These are phyloP conservation scores for Phoxinus phoxinus DNA, from an alignment of 2,113 vertebrate genomes.

Conservation along the genomic window DNA sequence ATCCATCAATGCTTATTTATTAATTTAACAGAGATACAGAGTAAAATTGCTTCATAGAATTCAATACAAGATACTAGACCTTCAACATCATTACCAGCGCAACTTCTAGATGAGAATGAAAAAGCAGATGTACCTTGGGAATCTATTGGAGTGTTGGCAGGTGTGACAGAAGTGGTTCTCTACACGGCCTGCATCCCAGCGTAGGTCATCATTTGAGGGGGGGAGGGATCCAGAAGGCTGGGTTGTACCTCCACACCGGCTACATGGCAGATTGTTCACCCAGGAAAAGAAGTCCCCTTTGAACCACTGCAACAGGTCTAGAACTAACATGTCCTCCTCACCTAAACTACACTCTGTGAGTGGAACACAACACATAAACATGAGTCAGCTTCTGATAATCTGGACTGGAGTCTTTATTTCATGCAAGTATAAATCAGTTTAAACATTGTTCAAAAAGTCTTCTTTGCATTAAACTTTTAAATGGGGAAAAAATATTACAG, in stretches of 20 bases:
- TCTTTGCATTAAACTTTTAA: neutral
- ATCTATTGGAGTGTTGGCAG: constrained; percentile 86
- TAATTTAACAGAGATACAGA: neutral
- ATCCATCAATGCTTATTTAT: neutral
- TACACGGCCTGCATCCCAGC: constrained; percentile 84
- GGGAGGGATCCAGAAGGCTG: constrained; percentile 71
- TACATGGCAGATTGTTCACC: constrained; percentile 88
- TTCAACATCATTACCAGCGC: neutral
- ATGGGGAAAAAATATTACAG: neutral
- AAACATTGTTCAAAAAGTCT: neutral
- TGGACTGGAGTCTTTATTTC: neutral
- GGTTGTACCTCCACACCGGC: constrained; percentile 83
- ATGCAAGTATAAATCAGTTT: neutral
- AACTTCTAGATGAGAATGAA: neutral
- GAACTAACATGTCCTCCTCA: constrained; percentile 86
- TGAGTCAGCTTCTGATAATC: neutral
- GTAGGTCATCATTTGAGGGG: constrained; percentile 83
- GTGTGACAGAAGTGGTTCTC: constrained; percentile 89
- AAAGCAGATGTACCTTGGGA: constrained; percentile 83
- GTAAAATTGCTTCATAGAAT: neutral
- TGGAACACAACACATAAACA: neutral
- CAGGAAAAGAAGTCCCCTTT: constrained; percentile 93
- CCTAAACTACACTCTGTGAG: constrained; percentile 78
- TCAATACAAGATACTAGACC: neutral
- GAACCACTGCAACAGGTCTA: constrained; percentile 94